Percentiles rank a stretch among this genome's conserved stretches.
These are phyloP conservation scores for Globodera ellingtonae DNA, from an alignment of 1,140 invertebrate species.

Conservation along the genomic window DNA sequence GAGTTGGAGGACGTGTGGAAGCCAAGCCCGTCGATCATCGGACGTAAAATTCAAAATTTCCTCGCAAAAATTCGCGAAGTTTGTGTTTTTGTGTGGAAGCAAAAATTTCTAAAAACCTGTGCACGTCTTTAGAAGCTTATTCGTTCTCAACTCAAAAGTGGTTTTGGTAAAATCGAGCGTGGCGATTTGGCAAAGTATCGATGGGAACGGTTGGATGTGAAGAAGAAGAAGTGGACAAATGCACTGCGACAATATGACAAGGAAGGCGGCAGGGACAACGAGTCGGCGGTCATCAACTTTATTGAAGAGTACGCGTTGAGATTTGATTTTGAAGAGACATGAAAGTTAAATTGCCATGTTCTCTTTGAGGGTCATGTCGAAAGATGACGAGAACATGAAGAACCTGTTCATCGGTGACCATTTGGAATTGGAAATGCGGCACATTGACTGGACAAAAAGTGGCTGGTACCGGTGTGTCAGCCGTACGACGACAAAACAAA, in stretches of 20 bases:
- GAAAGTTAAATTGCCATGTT: too few relatives aligned
- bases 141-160: background rate
- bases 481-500: background rate
- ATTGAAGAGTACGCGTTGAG: slow-evolving; percentile 5
- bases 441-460: background rate
- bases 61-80: slow-evolving; percentile 21
- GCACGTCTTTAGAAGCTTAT: slow-evolving; percentile 9
- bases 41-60: slow-evolving; percentile 13
- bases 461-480: slow-evolving; percentile 27
- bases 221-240: background rate
- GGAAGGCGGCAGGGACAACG: background rate
- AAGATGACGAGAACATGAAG: slow-evolving; percentile 2
- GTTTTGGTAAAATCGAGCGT: background rate
- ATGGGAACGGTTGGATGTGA: background rate
- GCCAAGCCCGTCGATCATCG: slow-evolving; percentile 25
- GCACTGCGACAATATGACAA: background rate
- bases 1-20: slow-evolving; percentile 30
- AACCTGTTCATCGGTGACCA: slow-evolving; percentile 25
- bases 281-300: slow-evolving; percentile 9
- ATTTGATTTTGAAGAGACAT: too few relatives aligned
- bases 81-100: background rate
- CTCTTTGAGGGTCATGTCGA: background rate
- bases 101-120: background rate
- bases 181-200: slow-evolving; percentile 11
- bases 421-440: slow-evolving; percentile 19